Percentiles rank a stretch among this genome's conserved stretches.
Evolutionary conservation across 2,797 vertebrate genomes (phyloP).

Genomic region (Lagodon rhomboides): DNA sequence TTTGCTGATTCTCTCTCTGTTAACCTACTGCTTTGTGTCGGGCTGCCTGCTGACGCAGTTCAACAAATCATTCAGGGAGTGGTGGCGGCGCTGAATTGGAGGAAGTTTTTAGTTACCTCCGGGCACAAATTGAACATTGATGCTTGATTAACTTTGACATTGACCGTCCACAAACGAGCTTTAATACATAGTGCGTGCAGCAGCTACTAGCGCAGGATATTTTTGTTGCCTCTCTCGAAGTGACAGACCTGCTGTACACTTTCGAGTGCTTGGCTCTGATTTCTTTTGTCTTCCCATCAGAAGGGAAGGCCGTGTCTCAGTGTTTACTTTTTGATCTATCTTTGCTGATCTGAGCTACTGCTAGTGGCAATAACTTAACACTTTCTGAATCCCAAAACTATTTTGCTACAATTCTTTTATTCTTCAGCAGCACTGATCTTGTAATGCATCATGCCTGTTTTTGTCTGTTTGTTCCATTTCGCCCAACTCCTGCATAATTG

Average conservation of each 20-base stretch:
- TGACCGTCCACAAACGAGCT: neutral
- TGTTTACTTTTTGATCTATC: neutral
- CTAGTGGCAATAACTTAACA: too few species aligned
- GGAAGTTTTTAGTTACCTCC: neutral
- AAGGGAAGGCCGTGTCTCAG: neutral
- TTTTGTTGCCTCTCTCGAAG: neutral
- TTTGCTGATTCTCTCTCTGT: conserved; percentile 3
- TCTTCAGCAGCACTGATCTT: too few species aligned
- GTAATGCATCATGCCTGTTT: too few species aligned
- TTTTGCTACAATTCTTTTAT: too few species aligned
- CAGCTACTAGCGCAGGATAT: neutral
- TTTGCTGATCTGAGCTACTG: too few species aligned
- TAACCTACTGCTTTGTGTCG: neutral
- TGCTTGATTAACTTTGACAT: conserved; percentile 3
- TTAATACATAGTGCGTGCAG: neutral
- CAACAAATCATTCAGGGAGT: neutral
- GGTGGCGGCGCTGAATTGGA: neutral
- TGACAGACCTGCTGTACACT: neutral
- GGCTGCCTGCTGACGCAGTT: conserved; percentile 7
- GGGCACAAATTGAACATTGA: neutral
- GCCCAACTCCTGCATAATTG: too few species aligned
- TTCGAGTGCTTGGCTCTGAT: too few species aligned
- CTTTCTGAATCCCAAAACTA: too few species aligned
- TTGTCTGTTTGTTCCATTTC: too few species aligned
- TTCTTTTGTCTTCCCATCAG: neutral